A percentile compares a stretch with the other conserved stretches of the same genome.
Evolutionary conservation across 2,797 vertebrate genomes (phyloP).

Genomic region (Falco peregrinus): DNA sequence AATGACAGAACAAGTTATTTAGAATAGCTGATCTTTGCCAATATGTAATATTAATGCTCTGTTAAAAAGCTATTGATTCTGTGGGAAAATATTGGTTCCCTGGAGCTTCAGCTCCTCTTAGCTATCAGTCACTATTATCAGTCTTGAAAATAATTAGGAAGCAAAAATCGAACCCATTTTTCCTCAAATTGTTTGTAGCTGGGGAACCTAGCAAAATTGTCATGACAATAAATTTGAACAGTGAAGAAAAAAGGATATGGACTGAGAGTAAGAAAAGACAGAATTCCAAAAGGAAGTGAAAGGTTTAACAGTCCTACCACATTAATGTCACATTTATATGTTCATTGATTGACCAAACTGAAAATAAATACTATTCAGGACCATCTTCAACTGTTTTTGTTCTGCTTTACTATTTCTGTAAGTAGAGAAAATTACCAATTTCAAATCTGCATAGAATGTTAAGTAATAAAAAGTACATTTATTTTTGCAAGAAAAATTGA

Average conservation of each 20-base stretch:
- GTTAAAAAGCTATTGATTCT: constrained; percentile 16
- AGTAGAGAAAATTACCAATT: background rate
- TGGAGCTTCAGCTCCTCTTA: background rate
- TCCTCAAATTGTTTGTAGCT: background rate
- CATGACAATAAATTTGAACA: background rate
- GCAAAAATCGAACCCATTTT: background rate
- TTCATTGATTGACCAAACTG: background rate
- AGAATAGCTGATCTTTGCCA: background rate
- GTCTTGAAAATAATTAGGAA: constrained; percentile 3
- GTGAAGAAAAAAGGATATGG: background rate
- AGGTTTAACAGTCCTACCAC: background rate
- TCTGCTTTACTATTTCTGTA: background rate
- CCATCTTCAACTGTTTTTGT: background rate
- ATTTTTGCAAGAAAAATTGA: background rate
- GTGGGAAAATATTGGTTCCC: background rate
- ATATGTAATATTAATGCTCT: background rate
- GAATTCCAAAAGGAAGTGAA: background rate
- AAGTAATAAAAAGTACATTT: background rate
- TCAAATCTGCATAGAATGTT: background rate
- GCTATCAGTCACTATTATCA: background rate
- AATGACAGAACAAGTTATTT: background rate
- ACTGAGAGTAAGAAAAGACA: background rate
- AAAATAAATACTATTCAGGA: background rate
- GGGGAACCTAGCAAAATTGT: background rate
- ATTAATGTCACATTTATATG: background rate